A percentile compares a stretch with the other conserved stretches of the same genome.
These are phyloP conservation scores for Crotophaga sulcirostris DNA, from an alignment of 2,113 vertebrate species.

Conservation along the genomic window DNA sequence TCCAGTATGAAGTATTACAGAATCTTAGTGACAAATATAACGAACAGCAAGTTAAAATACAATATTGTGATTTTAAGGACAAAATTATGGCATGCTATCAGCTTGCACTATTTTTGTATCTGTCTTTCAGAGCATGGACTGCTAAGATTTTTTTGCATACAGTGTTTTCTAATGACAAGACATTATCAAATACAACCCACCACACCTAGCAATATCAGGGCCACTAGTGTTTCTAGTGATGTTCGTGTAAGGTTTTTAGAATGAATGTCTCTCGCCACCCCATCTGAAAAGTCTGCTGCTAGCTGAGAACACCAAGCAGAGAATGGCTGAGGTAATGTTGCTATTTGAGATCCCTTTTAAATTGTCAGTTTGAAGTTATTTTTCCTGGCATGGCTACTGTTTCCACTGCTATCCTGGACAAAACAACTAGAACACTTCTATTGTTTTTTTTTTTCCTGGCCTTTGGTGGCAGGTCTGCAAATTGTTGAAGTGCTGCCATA, in stretches of 20 bases:
- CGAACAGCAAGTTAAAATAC: not conserved
- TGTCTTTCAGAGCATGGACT: not conserved
- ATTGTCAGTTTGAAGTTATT: not conserved
- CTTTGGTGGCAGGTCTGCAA: not conserved
- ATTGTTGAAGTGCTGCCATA: not conserved
- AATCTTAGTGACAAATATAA: not conserved
- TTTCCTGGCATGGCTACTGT: not conserved
- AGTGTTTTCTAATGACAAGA: not conserved
- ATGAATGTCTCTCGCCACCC: not conserved
- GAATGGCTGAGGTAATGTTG: not conserved
- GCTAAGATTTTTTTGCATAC: not conserved
- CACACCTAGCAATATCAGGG: not conserved
- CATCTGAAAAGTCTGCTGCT: not conserved
- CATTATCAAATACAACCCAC: not conserved
- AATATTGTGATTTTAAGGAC: not conserved
- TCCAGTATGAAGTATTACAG: not conserved
- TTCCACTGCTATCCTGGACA: not conserved
- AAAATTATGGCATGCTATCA: not conserved
- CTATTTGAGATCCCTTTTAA: not conserved
- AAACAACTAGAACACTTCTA: not conserved
- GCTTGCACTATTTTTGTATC: not conserved
- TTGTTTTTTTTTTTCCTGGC: not conserved
- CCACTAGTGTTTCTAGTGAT: not conserved
- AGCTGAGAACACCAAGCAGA: not conserved
- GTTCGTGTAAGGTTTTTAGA: not conserved